phyloP scores from a whole-genome alignment of 2,113 vertebrate species.

The Meleagris gallopavo region DNA sequence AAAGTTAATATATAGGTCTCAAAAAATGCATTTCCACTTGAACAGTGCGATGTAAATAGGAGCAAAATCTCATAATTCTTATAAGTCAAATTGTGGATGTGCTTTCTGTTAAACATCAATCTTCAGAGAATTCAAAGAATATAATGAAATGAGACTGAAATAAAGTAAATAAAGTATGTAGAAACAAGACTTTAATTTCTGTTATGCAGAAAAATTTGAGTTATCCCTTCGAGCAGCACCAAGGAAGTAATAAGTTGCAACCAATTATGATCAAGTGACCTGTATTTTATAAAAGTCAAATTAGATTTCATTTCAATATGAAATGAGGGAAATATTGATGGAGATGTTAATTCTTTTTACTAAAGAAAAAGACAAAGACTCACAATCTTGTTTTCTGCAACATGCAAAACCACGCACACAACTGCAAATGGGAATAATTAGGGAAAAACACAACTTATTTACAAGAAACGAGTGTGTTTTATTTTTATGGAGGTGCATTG shows the following conservation, averaged over 20 bases:
- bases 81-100: not conserved
- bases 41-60: accelerated
- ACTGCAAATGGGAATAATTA: not conserved
- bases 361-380: not conserved
- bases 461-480: not conserved
- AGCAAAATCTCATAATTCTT: not conserved
- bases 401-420: not conserved
- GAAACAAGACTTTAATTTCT: not conserved
- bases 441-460: not conserved
- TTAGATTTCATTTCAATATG: not conserved
- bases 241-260: not conserved
- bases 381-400: not conserved
- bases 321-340: not conserved
- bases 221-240: not conserved
- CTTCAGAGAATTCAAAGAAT: not conserved
- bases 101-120: not conserved
- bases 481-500: not conserved
- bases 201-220: not conserved
- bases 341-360: not conserved
- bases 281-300: not conserved
- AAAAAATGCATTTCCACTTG: accelerated
- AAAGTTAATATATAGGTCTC: not conserved
- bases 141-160: not conserved
- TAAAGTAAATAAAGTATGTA: not conserved
- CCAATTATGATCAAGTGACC: not conserved